A percentile compares a stretch with the other conserved stretches of the same genome.
Evolutionary conservation across 2,113 vertebrate genomes (phyloP).

Genomic region (Gracilinanus agilis): DNA sequence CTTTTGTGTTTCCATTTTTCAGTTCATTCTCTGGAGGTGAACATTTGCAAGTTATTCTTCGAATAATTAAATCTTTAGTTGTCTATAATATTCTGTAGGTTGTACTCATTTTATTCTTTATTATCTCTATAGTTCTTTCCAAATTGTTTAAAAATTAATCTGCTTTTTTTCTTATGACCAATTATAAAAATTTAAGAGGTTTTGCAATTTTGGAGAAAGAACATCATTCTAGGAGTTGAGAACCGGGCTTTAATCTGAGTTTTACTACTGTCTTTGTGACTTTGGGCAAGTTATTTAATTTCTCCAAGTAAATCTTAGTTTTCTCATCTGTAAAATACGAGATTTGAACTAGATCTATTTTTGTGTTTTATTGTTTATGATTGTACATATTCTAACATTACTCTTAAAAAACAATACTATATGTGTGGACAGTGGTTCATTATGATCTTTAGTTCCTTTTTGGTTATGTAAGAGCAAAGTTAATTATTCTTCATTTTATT

Average conservation of each 20-base stretch:
- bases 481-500: not conserved
- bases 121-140: too few relatives aligned
- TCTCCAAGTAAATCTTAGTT: not conserved
- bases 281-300: not conserved
- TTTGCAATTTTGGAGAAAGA: not conserved
- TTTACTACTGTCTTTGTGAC: not conserved
- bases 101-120: too few relatives aligned
- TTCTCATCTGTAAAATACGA: slow-evolving; percentile 7
- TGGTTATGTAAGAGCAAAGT: not conserved
- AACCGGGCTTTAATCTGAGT: not conserved
- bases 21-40: too few relatives aligned
- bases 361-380: not conserved
- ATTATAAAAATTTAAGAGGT: too few relatives aligned
- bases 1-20: too few relatives aligned
- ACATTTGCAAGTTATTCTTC: too few relatives aligned
- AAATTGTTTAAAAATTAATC: too few relatives aligned
- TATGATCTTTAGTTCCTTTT: slow-evolving; percentile 40
- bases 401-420: not conserved
- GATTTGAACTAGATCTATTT: not conserved
- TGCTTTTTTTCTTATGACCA: too few relatives aligned
- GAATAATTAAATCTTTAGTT: too few relatives aligned
- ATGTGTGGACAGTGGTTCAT: not conserved
- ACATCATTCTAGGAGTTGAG: not conserved
- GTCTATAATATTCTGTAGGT: too few relatives aligned
- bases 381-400: not conserved